phyloP scores from a whole-genome alignment of 2,797 vertebrate genomes.

The Anas acuta region DNA sequence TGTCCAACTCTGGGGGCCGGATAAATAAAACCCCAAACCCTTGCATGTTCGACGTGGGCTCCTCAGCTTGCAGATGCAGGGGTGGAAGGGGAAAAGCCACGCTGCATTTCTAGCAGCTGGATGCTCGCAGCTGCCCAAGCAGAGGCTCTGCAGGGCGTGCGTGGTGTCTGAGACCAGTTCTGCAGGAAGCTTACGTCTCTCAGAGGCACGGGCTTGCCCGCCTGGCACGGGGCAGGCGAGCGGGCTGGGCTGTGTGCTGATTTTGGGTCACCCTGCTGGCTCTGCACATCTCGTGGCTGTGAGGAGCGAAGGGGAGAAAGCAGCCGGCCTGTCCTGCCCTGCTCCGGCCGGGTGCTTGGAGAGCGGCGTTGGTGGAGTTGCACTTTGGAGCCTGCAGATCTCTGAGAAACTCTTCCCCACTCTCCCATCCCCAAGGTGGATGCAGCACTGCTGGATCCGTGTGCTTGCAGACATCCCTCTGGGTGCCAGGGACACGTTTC shows the following conservation, averaged over 20 bases:
- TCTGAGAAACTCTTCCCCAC: not conserved
- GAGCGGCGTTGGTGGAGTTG: not conserved
- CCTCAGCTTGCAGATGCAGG: not conserved
- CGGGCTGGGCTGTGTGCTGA: not conserved
- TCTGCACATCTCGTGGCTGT: not conserved
- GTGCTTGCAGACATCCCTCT: fast-evolving
- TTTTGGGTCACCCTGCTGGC: slow-evolving; percentile 6
- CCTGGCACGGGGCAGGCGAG: not conserved
- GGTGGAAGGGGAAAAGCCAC: not conserved
- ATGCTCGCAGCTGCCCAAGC: not conserved
- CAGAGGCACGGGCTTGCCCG: not conserved
- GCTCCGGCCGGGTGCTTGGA: not conserved
- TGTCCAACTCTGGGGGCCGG: not conserved
- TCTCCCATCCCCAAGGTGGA: not conserved
- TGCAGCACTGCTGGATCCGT: not conserved
- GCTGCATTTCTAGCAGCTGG: not conserved
- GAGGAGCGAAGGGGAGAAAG: not conserved
- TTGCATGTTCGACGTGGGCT: not conserved
- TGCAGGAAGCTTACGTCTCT: not conserved
- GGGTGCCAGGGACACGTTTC: not conserved
- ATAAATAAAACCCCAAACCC: not conserved
- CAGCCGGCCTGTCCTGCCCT: not conserved
- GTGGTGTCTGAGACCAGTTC: not conserved
- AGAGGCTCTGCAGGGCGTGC: not conserved
- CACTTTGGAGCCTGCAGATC: not conserved